Conservation (phyloP, 2,113 vertebrate genomes). For the Thamnaconus septentrionalis region DNA sequence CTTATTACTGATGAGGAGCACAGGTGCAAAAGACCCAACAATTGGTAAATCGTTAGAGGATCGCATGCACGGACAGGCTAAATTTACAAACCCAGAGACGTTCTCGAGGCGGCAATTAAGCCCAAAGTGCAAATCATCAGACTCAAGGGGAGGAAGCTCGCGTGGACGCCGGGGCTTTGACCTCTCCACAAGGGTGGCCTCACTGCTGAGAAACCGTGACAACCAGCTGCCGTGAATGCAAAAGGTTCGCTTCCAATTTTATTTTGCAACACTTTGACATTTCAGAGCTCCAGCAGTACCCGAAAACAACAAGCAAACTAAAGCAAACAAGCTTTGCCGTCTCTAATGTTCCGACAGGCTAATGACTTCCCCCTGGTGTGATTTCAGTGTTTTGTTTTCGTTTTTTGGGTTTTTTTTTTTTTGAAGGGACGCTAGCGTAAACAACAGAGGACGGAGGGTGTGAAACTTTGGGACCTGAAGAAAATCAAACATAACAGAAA, state of each 20-base stretch:
- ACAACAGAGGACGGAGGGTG: constrained; percentile 7
- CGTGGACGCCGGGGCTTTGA: background rate
- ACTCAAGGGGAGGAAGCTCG: background rate
- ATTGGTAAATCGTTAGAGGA: no score
- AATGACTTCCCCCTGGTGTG: no score
- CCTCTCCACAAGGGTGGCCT: background rate
- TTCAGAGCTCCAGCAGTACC: no score
- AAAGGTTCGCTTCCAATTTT: no score
- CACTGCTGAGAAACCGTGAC: background rate
- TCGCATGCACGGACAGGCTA: no score
- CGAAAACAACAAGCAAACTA: no score
- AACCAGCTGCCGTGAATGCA: background rate
- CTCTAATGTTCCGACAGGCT: background rate
- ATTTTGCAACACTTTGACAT: no score
- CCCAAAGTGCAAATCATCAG: background rate
- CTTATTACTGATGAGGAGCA: no score
- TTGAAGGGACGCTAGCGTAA: constrained; percentile 12
- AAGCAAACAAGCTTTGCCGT: background rate
- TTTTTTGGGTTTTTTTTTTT: background rate
- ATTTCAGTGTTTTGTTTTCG: constrained; percentile 12
- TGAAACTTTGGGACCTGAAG: constrained; percentile 1
- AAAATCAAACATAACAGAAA: constrained; percentile 21
- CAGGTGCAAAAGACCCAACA: no score
- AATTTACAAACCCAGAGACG: no score
- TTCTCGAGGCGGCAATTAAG: background rate